Evolutionary conservation across 2,797 vertebrate species (phyloP), one percentile per base, ranked within the genome.

Genomic region (Pampus argenteus): DNA sequence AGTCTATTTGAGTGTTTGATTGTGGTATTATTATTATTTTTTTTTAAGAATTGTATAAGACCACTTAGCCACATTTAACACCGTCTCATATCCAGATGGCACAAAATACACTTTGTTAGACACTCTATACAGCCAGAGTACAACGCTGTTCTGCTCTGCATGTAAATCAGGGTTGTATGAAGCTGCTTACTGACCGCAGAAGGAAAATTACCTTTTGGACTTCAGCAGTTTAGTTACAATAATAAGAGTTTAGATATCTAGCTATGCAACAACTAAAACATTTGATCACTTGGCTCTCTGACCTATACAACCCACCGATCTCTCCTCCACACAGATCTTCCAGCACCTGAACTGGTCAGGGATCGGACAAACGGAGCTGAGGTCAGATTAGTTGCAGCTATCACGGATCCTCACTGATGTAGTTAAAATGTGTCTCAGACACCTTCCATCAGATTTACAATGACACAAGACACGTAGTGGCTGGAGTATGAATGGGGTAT

Each of bases 331-430:
- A 15, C n/a, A 8, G 11, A 38, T 55, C 31, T 4, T 40, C 15
- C 13, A 22, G 14, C 7, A 3, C n/a, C 8, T 28, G 22, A 11
- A 13, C 40, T 45, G 25, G 45, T 45, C 38, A 28, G 40, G 40
- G 40, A 59, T 59, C 40, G 38, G 25, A 59, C 14, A 44, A 28
- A n/a, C n/a, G n/a, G n/a, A n/a, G n/a, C n/a, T n/a, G n/a, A n/a
- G n/a, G n/a, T n/a, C n/a, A n/a, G n/a, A n/a, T n/a, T n/a, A n/a
- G n/a, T n/a, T n/a, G n/a, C n/a, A n/a, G n/a, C n/a, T n/a, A n/a
- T n/a, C n/a, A n/a, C n/a, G n/a, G n/a, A n/a, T n/a, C n/a, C n/a
- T n/a, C 34, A 56, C 31, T 15, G n/a, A 36, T 55, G 29, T 20
- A 7, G 31, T 22, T 9, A 17, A 56, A 38, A 23, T 55, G n/a